Evolutionary conservation across 2,888 invertebrate genomes (phyloP), one percentile per base, ranked within the genome.

Genomic region (Girardia tigrina): DNA sequence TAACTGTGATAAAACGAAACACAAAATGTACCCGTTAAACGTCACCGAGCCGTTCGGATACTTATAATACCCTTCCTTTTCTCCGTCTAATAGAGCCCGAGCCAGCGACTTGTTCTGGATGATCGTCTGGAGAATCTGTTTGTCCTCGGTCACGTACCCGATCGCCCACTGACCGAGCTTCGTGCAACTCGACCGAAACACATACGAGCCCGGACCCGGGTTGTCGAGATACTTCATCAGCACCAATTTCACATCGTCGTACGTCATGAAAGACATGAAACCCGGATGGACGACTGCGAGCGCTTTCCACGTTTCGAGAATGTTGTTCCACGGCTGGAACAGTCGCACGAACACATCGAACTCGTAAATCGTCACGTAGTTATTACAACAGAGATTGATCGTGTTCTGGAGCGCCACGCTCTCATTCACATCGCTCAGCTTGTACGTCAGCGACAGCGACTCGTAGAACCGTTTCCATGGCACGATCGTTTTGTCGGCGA

Each of bases 121-220:
- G 86, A 99, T 99, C 29, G 98, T 99, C 86, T 99, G 98, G 77
- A 98, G 87, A 78, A 99, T 98, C 85, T 94, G 95, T 0, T 94
- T 93, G 82, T 99, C 98, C 0, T 75, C 74, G 4, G 98, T 98
- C 72, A 99, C 98, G 84, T 99, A 99, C 8, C 98, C 98, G 79
- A 99, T 99, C 71, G 98, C 98, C 98, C 98, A 99, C 84, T 99
- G 98, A 0, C 98, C 98, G 79, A 99, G 88, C 80, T 97, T 88
- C 71, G 98, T 99, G 84, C 98, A 99, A 79, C 94, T 95, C 84
- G 98, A 88, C 82, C 98, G 86, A 82, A 88, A 89, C 77, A 89
- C 88, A 80, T 89, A 89, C 82, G 88, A 88, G 83, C 76, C 80
- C 76, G 97, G 95, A 85, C 75, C 80, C 76, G 97, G 95, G 85